Base-by-base conservation (phyloP, 1,140 invertebrate genomes). In the Meloidogyne hapla region DNA sequence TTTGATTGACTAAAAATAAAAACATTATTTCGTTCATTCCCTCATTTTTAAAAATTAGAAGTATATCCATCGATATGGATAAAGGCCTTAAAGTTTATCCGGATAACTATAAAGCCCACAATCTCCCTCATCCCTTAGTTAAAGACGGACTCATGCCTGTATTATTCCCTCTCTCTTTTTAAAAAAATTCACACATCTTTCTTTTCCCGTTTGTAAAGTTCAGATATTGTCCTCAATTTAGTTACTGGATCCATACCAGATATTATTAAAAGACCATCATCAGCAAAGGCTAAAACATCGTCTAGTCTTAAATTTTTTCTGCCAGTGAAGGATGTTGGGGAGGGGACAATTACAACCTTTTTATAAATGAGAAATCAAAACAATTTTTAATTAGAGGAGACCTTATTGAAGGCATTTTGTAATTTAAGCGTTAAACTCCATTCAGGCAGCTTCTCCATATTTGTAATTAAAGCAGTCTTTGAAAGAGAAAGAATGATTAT, bases 331-430 rank as follows among this genome's bases (percentile, higher is more conserved):
- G 71, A 64, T 13, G 56, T 23, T 5, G 81, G 81, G 21, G 80
- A 63, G 1, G 28, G 33, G 10, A 82, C 69, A 18, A 82, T 66
- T 23, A 81, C 33, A 13, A 83, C 81, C 81, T 81, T 56, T 76
- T 77, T 21, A 48, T 25, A 67, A 64, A 4, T 38, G 2, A 45
- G 25, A 45, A 45, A 45, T n/a, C n/a, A n/a, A n/a, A n/a, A n/a
- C 8, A 6, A 56, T 8, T n/a, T 56, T n/a, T 26, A 4, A 33
- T 8, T 15, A 23, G 21, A 21, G 13, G 8, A 33, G 21, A 85
- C 82, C 61, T 83, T 83, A 81, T 82, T 78, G 65, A 83, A 83
- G 5, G 82, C 73, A 66, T 84, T 83, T 25, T 81, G 70, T 62
- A 82, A n/a, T 48, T 82, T 82, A 25, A 80, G 77, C 64, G 84